Evolutionary conservation across 2,113 vertebrate genomes (phyloP).

Genomic region (Megaceryle maxima): DNA sequence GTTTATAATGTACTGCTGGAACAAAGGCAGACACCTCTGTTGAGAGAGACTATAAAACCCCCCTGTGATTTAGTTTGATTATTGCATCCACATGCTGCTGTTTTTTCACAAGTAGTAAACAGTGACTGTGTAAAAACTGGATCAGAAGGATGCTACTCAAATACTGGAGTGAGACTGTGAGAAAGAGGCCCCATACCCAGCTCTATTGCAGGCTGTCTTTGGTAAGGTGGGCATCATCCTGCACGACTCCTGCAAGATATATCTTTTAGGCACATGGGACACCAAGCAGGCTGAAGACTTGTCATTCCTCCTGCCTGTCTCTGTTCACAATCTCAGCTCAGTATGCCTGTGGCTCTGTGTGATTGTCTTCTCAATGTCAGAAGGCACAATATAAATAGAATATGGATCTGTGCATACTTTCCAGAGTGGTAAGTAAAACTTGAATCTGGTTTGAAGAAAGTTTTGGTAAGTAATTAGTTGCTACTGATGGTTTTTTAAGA

Average conservation of each 20-base stretch:
- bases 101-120: not conserved
- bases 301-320: not conserved
- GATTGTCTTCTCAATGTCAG: not conserved
- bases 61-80: not conserved
- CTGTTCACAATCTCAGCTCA: not conserved
- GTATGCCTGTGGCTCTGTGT: not conserved
- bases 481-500: not conserved
- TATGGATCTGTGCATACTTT: not conserved
- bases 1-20: not conserved
- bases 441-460: not conserved
- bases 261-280: not conserved
- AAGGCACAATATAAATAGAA: not conserved
- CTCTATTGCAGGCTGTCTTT: not conserved
- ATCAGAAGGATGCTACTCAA: not conserved
- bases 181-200: not conserved
- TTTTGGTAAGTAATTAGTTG: not conserved
- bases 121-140: not conserved
- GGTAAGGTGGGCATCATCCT: not conserved
- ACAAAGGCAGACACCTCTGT: not conserved
- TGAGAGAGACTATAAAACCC: no score
- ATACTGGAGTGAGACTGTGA: not conserved
- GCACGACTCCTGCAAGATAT: not conserved
- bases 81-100: not conserved
- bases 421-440: not conserved
- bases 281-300: not conserved